A percentile compares a stretch with the other conserved stretches of the same genome.
Conservation (phyloP, 2,113 vertebrate genomes). For the Paradoxurus hermaphroditus region DNA sequence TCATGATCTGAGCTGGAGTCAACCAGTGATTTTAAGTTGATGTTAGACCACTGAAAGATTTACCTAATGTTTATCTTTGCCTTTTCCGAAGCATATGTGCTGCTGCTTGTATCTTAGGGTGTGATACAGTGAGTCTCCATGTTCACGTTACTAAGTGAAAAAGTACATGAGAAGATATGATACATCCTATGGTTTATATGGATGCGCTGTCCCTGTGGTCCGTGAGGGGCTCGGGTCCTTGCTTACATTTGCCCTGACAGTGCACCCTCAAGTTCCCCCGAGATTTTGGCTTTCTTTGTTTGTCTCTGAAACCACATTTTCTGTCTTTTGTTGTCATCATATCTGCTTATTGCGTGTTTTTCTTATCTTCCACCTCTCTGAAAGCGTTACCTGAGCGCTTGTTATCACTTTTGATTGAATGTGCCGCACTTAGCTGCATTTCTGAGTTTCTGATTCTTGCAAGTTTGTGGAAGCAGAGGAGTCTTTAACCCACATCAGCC, state of each 20-base stretch:
- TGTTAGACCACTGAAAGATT: background rate
- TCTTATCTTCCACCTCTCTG: constrained; percentile 74
- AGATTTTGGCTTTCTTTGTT: constrained; percentile 45
- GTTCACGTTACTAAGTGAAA: background rate
- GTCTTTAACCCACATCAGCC: constrained; percentile 71
- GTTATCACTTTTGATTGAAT: constrained; percentile 73
- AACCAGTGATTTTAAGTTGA: background rate
- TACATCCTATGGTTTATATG: background rate
- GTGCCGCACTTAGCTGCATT: constrained; percentile 69
- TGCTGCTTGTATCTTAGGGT: background rate
- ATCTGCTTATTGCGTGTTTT: constrained; percentile 78
- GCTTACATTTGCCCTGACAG: background rate
- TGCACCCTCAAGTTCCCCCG: background rate
- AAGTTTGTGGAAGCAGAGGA: constrained; percentile 81
- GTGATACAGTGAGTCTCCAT: background rate
- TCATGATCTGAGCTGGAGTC: too few relatives aligned
- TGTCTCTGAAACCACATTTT: constrained; percentile 67
- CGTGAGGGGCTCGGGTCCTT: background rate
- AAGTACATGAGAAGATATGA: background rate
- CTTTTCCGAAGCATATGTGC: background rate
- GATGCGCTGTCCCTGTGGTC: background rate
- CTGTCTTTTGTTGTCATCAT: constrained; percentile 55
- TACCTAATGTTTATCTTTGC: background rate
- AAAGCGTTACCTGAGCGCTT: constrained; percentile 72
- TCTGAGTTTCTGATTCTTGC: constrained; percentile 81